A percentile compares a stretch with the other conserved stretches of the same genome.
Evolutionary conservation across 2,797 vertebrate genomes (phyloP).

Genomic region (Tinamus major): DNA sequence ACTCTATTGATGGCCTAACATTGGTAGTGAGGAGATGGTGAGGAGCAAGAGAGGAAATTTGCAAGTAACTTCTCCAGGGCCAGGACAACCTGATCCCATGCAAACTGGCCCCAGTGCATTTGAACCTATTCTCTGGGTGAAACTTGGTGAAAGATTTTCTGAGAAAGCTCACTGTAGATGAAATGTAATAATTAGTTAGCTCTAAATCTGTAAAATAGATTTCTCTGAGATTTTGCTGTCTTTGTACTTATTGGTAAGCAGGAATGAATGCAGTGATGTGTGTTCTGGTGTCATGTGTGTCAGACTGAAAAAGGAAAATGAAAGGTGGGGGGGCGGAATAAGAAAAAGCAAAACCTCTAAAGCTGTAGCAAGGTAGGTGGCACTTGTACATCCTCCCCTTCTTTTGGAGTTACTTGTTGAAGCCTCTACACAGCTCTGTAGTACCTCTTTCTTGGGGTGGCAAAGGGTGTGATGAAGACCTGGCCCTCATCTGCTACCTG

Average conservation of each 20-base stretch:
- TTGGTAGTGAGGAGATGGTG: background rate
- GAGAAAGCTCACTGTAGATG: background rate
- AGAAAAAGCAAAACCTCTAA: background rate
- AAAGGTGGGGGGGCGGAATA: background rate
- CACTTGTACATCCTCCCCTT: fast-evolving
- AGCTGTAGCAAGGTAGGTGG: background rate
- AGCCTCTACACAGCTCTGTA: background rate
- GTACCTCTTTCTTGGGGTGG: background rate
- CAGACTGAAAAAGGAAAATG: background rate
- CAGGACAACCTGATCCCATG: background rate
- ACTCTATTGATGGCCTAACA: background rate
- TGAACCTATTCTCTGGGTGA: background rate
- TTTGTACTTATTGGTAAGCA: background rate
- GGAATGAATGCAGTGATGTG: background rate
- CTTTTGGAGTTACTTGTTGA: background rate
- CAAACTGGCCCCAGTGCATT: background rate
- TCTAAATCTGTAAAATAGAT: background rate
- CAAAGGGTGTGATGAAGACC: background rate
- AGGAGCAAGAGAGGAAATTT: background rate
- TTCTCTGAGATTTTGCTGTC: background rate
- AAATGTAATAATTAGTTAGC: background rate
- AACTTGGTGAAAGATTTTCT: background rate
- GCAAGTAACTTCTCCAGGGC: background rate
- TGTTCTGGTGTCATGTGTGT: background rate
- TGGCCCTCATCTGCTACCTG: fast-evolving